Base-by-base conservation (phyloP, 1,140 invertebrate genomes). In the Aphidius gifuensis region DNA sequence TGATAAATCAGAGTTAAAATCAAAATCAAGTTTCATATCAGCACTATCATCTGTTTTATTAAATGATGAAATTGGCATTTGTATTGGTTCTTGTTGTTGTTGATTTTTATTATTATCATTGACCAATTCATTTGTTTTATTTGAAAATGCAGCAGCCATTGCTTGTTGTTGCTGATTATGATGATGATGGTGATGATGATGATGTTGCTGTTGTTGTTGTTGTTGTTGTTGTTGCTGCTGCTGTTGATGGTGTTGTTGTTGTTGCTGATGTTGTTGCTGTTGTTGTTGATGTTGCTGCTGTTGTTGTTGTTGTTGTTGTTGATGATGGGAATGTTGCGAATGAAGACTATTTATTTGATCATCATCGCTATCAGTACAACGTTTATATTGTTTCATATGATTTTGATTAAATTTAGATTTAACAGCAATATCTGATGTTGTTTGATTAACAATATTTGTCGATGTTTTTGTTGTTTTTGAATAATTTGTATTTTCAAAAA, bases 401-500 rank as follows among this genome's bases (percentile, higher is more conserved):
- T 76, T 32, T 80, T 0, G 77, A 76, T 32, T 32, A 62, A 81
- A 83, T 68, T 83, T 84, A 3, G 73, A 71, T 59, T 84, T 84
- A 38, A 81, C 76, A 5, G 73, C 81, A 66, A 81, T 69, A 62
- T 78, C 82, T 0, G 76, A 59, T 0, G 76, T 60, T 7, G 23
- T 32, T 32, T 32, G 23, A 32, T 32, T 32, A 1, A 32, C 23
- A 32, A 32, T 32, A 32, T 32, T 32, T 32, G 23, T 3, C 4
- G 70, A 70, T 6, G 68, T 77, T 63, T 82, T 79, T 2, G 75
- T 74, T 72, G 84, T 75, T 82, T 86, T 69, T 72, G 85, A 71
- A 71, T 91, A 94, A 74, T 94, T 94, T 0, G 92, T 94, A 76
- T 95, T 95, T 74, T 95, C 93, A 74, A 95, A 95, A 61, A 95